phyloP scores from a whole-genome alignment of 2,888 invertebrate genomes.

The Eupithecia tripunctaria region DNA sequence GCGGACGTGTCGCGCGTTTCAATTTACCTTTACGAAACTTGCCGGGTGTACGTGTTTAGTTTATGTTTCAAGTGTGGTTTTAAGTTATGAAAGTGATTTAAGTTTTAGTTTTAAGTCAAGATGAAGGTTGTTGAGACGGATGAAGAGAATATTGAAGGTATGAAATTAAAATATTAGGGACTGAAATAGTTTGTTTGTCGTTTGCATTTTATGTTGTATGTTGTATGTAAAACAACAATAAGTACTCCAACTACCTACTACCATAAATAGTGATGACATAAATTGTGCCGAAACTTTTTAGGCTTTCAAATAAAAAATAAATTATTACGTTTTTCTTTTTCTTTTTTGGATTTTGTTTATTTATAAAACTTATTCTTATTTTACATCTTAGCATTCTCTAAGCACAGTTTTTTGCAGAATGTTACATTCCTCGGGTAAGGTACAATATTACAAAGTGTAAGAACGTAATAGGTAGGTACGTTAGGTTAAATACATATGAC shows the following conservation, averaged over 20 bases:
- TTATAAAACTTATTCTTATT: too few relatives aligned
- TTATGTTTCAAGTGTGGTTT: slow-evolving; percentile 34
- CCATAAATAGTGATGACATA: neutral
- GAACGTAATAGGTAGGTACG: too few relatives aligned
- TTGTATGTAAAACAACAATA: neutral
- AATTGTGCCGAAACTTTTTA: neutral
- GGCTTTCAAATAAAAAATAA: too few relatives aligned
- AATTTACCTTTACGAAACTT: slow-evolving; percentile 30
- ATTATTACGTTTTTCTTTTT: too few relatives aligned
- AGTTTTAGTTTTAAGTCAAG: slow-evolving; percentile 23
- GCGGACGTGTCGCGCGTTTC: slow-evolving; percentile 49
- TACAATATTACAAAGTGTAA: too few relatives aligned
- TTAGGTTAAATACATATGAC: too few relatives aligned
- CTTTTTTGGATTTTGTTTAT: too few relatives aligned
- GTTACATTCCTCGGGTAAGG: too few relatives aligned
- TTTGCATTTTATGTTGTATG: neutral
- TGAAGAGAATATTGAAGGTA: slow-evolving; percentile 70
- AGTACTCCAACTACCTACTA: neutral
- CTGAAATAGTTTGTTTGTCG: neutral
- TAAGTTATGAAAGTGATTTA: slow-evolving; percentile 45
- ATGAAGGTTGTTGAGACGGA: slow-evolving; percentile 62
- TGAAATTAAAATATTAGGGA: neutral
- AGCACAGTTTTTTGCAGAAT: too few relatives aligned
- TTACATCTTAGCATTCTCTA: too few relatives aligned
- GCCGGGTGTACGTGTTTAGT: slow-evolving; percentile 4